A percentile compares a stretch with the other conserved stretches of the same genome.
phyloP scores from a whole-genome alignment of 2,797 vertebrate genomes.

The Orestias chungarensis region DNA sequence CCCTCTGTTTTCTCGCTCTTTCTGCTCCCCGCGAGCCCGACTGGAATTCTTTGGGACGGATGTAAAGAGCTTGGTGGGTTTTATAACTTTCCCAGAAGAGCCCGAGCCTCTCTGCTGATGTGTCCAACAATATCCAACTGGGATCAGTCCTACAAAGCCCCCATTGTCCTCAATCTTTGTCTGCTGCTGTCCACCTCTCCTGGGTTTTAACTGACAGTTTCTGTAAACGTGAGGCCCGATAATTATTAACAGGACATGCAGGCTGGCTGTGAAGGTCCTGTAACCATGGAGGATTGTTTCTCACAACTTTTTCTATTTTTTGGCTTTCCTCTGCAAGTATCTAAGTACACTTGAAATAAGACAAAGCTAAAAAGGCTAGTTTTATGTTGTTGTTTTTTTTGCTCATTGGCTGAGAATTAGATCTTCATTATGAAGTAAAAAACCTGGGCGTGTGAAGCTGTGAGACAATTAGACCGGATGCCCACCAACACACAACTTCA shows the following conservation, averaged over 20 bases:
- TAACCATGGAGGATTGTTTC: neutral
- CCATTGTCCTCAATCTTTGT: neutral
- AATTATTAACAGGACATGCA: neutral
- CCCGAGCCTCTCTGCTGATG: neutral
- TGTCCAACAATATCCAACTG: neutral
- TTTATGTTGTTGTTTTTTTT: too few species aligned
- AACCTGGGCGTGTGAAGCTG: neutral
- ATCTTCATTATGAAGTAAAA: neutral
- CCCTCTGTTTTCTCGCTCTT: neutral
- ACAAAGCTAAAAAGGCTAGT: too few species aligned
- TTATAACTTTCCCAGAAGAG: neutral
- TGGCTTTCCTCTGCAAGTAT: too few species aligned
- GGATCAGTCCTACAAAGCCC: neutral
- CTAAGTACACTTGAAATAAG: too few species aligned
- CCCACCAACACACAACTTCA: neutral
- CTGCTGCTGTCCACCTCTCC: neutral
- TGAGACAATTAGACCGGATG: neutral
- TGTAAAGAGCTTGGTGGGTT: neutral
- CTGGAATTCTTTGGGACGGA: constrained; percentile 34
- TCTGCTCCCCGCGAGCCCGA: too few species aligned
- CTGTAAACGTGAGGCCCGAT: constrained; percentile 9
- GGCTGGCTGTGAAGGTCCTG: neutral
- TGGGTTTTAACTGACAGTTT: constrained; percentile 44
- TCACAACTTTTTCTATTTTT: too few species aligned
- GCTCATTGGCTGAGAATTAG: too few species aligned